Percentiles rank a stretch among this genome's conserved stretches.
Evolutionary conservation across 2,888 invertebrate species (phyloP).

Genomic region (Nasonia oneida): DNA sequence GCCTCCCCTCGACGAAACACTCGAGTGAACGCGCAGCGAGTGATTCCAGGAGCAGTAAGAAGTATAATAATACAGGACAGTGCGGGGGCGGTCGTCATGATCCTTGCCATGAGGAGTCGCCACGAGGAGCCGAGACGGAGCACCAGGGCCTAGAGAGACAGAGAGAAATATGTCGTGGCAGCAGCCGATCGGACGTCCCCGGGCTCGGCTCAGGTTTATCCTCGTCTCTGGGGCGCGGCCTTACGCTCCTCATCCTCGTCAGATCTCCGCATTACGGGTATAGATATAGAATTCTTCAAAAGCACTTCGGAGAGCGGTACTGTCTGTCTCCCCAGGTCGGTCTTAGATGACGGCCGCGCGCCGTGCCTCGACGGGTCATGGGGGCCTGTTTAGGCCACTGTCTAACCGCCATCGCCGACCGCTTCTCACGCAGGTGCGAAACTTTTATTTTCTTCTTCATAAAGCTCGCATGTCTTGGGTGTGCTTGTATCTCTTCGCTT

Average conservation of each 20-base stretch:
- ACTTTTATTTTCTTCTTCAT: not conserved
- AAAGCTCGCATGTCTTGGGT: not conserved
- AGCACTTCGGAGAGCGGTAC: not conserved
- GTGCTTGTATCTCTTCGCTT: not conserved
- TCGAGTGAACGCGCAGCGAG: not conserved
- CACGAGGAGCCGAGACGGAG: not conserved
- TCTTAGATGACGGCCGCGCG: slow-evolving; percentile 59
- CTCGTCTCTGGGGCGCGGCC: slow-evolving; percentile 27
- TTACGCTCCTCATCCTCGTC: not conserved
- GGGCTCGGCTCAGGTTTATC: slow-evolving; percentile 28
- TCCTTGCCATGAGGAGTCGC: not conserved
- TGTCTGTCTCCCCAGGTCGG: slow-evolving; percentile 67
- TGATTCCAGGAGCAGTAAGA: not conserved
- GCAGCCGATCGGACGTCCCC: slow-evolving; percentile 23
- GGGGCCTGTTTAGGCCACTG: slow-evolving; percentile 81
- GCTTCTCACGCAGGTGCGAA: slow-evolving; percentile 71
- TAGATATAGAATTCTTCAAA: slow-evolving; percentile 57
- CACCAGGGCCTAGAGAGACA: not conserved
- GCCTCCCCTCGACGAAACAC: too few species aligned
- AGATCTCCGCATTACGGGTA: not conserved
- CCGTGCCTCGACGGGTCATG: slow-evolving; percentile 76
- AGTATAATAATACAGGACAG: not conserved
- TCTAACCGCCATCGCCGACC: slow-evolving; percentile 75
- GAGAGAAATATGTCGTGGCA: slow-evolving; percentile 37
- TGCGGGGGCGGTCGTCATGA: not conserved